These are phyloP conservation scores for Contarinia nasturtii DNA, from an alignment of 1,140 invertebrate species.

Conservation along the genomic window DNA sequence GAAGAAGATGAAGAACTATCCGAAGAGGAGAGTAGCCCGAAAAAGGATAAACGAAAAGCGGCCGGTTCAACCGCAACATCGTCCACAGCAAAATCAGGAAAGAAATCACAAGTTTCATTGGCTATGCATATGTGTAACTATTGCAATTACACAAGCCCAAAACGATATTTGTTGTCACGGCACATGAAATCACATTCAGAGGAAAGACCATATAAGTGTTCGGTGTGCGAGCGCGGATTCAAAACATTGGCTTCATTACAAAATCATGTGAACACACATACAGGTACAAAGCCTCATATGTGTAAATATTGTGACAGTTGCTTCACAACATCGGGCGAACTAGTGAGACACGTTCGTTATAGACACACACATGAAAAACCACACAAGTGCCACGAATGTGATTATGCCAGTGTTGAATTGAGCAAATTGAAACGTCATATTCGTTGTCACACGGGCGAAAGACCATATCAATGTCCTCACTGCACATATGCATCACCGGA, in stretches of 20 bases:
- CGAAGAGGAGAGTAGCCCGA: neutral
- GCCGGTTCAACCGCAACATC: neutral
- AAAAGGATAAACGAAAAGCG: neutral
- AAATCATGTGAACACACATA: conserved; percentile 94
- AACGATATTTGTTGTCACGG: conserved; percentile 70
- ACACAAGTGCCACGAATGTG: conserved; percentile 85
- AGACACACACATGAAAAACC: conserved; percentile 90
- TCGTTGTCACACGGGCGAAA: conserved; percentile 65
- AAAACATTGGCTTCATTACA: conserved; percentile 84
- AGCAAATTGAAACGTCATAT: conserved; percentile 87
- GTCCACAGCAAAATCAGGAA: neutral
- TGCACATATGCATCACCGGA: conserved; percentile 96
- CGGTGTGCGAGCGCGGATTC: conserved; percentile 85
- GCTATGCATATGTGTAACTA: conserved; percentile 71
- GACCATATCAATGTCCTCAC: conserved; percentile 67
- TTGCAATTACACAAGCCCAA: conserved; percentile 77
- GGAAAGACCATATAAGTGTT: conserved; percentile 81
- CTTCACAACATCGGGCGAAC: conserved; percentile 90
- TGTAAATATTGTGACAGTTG: conserved; percentile 85
- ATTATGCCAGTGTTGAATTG: conserved; percentile 86
- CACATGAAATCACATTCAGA: conserved; percentile 94
- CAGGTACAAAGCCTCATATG: conserved; percentile 82
- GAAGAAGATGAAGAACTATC: conserved; percentile 35
- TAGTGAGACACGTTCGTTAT: conserved; percentile 81
- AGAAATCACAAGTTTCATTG: neutral